These are phyloP conservation scores for Trachythela sp. DNA, from an alignment of 64 coral and sea anemone species.

Conservation along the genomic window DNA sequence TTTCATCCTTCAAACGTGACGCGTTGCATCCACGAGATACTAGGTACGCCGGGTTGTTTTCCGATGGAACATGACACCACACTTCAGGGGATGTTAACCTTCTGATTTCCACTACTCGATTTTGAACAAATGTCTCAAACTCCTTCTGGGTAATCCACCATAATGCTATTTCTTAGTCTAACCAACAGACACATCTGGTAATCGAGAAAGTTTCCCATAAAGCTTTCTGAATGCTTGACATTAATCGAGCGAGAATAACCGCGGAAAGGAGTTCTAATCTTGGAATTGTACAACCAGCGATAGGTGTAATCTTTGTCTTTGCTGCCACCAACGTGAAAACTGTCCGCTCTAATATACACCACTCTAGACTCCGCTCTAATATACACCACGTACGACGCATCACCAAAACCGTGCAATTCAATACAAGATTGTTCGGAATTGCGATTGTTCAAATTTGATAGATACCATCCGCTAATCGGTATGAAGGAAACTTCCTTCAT, in stretches of 20 bases:
- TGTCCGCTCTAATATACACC: slow-evolving; percentile 14
- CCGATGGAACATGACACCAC: slow-evolving; percentile 36
- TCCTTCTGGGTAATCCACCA: slow-evolving; percentile 55
- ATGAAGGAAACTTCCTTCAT: slow-evolving; percentile 2
- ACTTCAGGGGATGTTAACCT: slow-evolving; percentile 5
- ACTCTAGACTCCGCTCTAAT: slow-evolving; percentile 20
- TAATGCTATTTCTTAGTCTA: slow-evolving; percentile 50
- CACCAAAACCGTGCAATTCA: slow-evolving; percentile 33
- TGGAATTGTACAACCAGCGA: slow-evolving; percentile 23
- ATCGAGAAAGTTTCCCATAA: background rate
- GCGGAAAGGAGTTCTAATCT: slow-evolving; percentile 34
- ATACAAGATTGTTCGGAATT: background rate
- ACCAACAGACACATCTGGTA: slow-evolving; percentile 24
- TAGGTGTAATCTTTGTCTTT: slow-evolving; percentile 25
- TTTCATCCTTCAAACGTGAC: too few relatives aligned
- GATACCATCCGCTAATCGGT: background rate
- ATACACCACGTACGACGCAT: slow-evolving; percentile 12
- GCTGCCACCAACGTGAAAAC: slow-evolving; percentile 11
- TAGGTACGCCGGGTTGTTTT: background rate
- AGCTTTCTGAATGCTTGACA: background rate
- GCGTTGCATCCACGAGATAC: slow-evolving; percentile 16
- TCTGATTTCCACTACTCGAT: slow-evolving; percentile 47
- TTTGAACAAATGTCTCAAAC: slow-evolving; percentile 52
- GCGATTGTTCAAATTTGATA: background rate
- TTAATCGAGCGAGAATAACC: slow-evolving; percentile 8